Evolutionary conservation across 1,140 invertebrate genomes (phyloP).

Genomic region (Drosophila pallidifrons): DNA sequence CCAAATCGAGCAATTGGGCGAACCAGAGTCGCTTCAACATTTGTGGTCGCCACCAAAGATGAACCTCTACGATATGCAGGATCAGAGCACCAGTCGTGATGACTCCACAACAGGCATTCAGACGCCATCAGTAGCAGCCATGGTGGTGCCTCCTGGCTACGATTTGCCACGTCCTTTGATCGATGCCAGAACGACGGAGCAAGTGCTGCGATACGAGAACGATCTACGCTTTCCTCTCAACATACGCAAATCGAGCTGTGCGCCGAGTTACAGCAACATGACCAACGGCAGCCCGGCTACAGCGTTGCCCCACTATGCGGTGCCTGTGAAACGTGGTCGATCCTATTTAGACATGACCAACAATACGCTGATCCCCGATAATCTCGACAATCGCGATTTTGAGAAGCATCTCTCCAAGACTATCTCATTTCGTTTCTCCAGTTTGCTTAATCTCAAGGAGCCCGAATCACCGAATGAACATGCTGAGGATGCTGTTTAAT

Average conservation of each 20-base stretch:
- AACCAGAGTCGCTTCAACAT: conserved; percentile 71
- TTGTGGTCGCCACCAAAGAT: conserved; percentile 79
- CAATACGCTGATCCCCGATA: conserved; percentile 77
- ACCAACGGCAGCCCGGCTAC: conserved; percentile 41
- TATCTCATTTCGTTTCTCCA: conserved; percentile 84
- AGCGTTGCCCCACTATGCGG: conserved; percentile 65
- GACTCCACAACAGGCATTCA: conserved; percentile 60
- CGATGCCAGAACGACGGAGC: conserved; percentile 70
- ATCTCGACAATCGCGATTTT: conserved; percentile 79
- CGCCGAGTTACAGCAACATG: conserved; percentile 75
- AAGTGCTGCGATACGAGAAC: conserved; percentile 80
- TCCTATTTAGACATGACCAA: conserved; percentile 84
- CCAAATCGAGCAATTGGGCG: conserved; percentile 55
- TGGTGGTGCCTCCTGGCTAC: conserved; percentile 70
- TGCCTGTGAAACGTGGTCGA: conserved; percentile 76
- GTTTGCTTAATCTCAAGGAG: conserved; percentile 80
- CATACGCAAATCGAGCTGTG: conserved; percentile 72
- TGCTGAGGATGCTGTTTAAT: conserved; percentile 59
- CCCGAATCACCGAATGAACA: conserved; percentile 38
- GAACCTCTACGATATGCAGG: conserved; percentile 67
- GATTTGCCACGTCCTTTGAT: conserved; percentile 79
- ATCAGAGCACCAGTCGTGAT: conserved; percentile 67
- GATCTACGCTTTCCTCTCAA: conserved; percentile 80
- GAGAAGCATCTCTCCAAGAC: conserved; percentile 83
- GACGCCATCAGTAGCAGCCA: conserved; percentile 38